Base-by-base conservation (phyloP, 2,888 invertebrate species). In the Phania funesta region DNA sequence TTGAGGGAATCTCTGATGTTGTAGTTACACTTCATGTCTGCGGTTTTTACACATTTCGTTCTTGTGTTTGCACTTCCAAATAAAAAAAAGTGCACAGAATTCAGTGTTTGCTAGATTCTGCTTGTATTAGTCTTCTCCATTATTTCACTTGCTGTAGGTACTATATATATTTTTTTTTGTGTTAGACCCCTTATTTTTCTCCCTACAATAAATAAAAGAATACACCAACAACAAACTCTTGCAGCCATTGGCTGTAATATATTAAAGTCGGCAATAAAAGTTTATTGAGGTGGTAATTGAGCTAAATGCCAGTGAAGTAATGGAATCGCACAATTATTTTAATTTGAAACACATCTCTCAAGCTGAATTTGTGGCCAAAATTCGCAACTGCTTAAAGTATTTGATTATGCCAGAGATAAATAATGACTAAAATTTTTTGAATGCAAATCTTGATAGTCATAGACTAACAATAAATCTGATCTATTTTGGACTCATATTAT, bases 1-100 rank as follows among this genome's bases (percentile, higher is more conserved):
- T 82, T 82, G 74, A 82, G 82, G 82, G 74, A 82, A 65, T 70
- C 82, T 82, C 78, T 82, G 82, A 60, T 82, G 74, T 82, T 82
- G 82, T 78, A 82, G 78, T 75, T 82, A 82, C 82, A 75, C 78
- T 82, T 78, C 78, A 82, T 82, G 82, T 82, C 82, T 82, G 82
- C 82, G 82, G 82, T 82, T 78, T 82, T 82, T 65, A 78, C 70
- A 74, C 74, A 74, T 82, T 78, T 74, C 56, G 75, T 68, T 78
- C 58, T 70, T 60, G 74, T 78, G 74, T 78, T 82, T 74, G 58
- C 64, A 65, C 52, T 75, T 78, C 29, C 65, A 70, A 73, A 50
- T 35, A 18, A 18, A 50, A n/a, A n/a, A 50, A 46, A 18, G 24
- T 68, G 64, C 56, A 82, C 52, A 75, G 74, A 74, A 64, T 68